Evolutionary conservation across 1,140 invertebrate species (phyloP).

Genomic region (Hylaeus volcanicus): DNA sequence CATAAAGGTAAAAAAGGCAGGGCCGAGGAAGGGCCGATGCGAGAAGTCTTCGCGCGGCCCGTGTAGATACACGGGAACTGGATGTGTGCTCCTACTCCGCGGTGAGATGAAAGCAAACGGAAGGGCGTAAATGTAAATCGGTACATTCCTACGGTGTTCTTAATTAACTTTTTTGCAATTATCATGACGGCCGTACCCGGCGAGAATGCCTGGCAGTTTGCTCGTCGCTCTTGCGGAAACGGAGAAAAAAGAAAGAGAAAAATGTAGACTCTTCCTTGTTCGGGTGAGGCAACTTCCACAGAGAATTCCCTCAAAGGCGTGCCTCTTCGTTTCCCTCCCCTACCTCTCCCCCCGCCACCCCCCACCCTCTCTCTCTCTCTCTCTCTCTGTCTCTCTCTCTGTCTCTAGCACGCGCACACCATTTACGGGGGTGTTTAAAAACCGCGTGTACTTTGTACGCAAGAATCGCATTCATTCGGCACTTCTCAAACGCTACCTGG

Average conservation of each 20-base stretch:
- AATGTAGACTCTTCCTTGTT: conserved; percentile 42
- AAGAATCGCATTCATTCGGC: conserved; percentile 49
- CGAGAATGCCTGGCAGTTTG: conserved; percentile 32
- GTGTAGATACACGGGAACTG: background rate
- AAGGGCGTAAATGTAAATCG: conserved; percentile 67
- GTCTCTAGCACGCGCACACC: conserved; percentile 9
- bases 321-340: background rate
- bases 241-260: conserved; percentile 1
- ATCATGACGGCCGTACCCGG: conserved; percentile 52
- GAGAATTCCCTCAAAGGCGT: conserved; percentile 48
- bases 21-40: conserved; percentile 20
- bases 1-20: background rate
- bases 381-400: conserved; percentile 1
- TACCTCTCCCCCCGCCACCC: background rate
- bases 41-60: background rate
- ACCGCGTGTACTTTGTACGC: conserved; percentile 33
- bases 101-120: conserved; percentile 53
- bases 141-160: conserved; percentile 59
- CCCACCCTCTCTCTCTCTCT: background rate
- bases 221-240: conserved; percentile 26
- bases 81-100: conserved; percentile 21
- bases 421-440: conserved; percentile 44
- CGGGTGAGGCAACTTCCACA: conserved; percentile 22
- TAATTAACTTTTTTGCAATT: conserved; percentile 71
- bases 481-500: conserved; percentile 48